Base-by-base conservation (phyloP, 2,797 vertebrate species). In the Channa striata region DNA sequence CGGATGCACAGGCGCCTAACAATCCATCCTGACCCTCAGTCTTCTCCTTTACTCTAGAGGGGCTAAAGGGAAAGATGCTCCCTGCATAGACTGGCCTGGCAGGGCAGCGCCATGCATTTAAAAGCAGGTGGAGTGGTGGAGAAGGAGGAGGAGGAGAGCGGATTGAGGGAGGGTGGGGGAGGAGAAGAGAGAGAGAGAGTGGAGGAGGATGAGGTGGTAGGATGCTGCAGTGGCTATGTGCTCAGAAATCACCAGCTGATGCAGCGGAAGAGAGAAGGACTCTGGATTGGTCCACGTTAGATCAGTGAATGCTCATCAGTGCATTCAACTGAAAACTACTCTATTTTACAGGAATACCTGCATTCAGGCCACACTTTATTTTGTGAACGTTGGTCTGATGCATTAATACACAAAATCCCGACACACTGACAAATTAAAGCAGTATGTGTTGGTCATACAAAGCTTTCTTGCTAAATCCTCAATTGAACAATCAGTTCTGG, bases 171-270 rank as follows among this genome's bases (percentile, higher is more conserved):
- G 93, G 91, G 87, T 87, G 91, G 89, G 81, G 87, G 83, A 82
- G 86, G 91, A 93, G 84, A 82, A 80, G 77, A 66, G 74, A 61
- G 77, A 58, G 67, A 62, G 78, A 50, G 75, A 83, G 78, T 65
- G 68, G 72, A 74, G 66, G 72, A 66, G 69, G 83, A 82, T 62
- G 87, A 85, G 85, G 85, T 87, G 82, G 85, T 85, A 85, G 87
- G 92, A 92, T 96, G 95, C 93, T 96, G 96, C 95, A 95, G 92
- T 94, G 95, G 88, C 74, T 73, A 82, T 95, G 91, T 92, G 92
- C 94, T 92, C 88, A 93, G 91, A 94, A 94, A 94, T 93, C 92
- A 90, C 93, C 91, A 91, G 93, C 92, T 92, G 90, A 92, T 91
- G 88, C 91, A 91, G 91, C 50, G 87, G 72, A 85, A 88, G 89